These are phyloP conservation scores for Phrynosoma platyrhinos DNA, from an alignment of 2,113 vertebrate species.

Conservation along the genomic window DNA sequence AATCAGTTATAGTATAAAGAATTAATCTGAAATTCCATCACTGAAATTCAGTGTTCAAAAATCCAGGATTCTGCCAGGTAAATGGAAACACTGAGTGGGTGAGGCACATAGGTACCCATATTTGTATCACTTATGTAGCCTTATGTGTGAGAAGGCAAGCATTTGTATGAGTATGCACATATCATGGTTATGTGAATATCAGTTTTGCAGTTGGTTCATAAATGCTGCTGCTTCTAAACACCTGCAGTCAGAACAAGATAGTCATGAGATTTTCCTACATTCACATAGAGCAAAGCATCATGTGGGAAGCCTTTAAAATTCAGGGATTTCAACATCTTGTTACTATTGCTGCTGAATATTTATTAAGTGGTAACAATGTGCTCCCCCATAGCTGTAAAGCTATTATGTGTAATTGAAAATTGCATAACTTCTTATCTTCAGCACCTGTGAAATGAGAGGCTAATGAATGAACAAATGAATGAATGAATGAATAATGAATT, in stretches of 20 bases:
- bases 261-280: neutral
- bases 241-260: neutral
- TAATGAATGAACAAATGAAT: neutral
- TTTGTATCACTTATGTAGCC: too few relatives aligned
- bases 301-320: neutral
- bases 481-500: constrained; percentile 29
- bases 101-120: too few relatives aligned
- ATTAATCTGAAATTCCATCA: too few relatives aligned
- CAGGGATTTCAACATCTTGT: neutral
- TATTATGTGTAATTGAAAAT: constrained; percentile 30
- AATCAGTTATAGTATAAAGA: too few relatives aligned
- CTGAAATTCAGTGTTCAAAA: too few relatives aligned
- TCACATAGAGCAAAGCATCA: neutral
- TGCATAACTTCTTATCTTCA: constrained; percentile 12
- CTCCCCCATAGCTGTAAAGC: neutral
- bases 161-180: neutral
- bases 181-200: neutral
- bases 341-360: constrained; percentile 11
- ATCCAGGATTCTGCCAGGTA: too few relatives aligned
- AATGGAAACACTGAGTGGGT: too few relatives aligned
- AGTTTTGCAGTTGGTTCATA: neutral
- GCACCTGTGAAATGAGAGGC: constrained; percentile 21
- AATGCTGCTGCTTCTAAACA: neutral
- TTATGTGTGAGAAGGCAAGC: too few relatives aligned
- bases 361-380: constrained; percentile 14